phyloP scores from a whole-genome alignment of 2,888 invertebrate species.

The Xestia ashworthii region DNA sequence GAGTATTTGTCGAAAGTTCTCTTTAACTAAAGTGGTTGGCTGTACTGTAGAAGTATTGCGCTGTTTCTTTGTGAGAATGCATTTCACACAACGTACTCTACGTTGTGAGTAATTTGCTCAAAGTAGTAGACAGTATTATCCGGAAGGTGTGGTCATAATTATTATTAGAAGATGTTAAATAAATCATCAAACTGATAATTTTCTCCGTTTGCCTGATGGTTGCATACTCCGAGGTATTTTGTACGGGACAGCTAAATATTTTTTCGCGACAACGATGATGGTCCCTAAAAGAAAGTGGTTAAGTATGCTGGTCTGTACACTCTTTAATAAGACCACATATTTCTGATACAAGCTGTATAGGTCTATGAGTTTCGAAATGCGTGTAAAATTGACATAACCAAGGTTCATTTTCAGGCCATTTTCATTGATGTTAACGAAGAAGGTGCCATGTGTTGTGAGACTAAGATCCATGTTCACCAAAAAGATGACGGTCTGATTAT shows the following conservation, averaged over 20 bases:
- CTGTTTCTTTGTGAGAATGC: not conserved
- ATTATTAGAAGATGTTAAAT: not conserved
- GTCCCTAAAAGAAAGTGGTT: not conserved
- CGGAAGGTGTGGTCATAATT: not conserved
- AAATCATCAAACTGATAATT: not conserved
- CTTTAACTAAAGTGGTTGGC: not conserved
- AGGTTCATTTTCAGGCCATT: not conserved
- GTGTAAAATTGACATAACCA: not conserved
- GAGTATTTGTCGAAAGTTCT: not conserved
- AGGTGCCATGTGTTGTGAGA: not conserved
- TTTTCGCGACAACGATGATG: not conserved
- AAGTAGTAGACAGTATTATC: not conserved
- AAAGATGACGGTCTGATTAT: no score
- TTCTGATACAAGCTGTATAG: not conserved
- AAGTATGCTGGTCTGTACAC: not conserved
- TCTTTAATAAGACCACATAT: not conserved
- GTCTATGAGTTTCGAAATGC: not conserved
- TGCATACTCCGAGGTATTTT: not conserved
- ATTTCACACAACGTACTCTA: not conserved
- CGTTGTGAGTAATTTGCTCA: not conserved
- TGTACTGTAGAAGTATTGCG: not conserved
- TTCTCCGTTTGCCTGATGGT: not conserved
- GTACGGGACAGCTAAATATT: not conserved
- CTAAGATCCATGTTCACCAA: no score
- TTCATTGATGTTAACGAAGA: not conserved